A percentile compares a stretch with the other conserved stretches of the same genome.
These are phyloP conservation scores for Mystacides longicornis DNA, from an alignment of 2,888 invertebrate species.

Conservation along the genomic window DNA sequence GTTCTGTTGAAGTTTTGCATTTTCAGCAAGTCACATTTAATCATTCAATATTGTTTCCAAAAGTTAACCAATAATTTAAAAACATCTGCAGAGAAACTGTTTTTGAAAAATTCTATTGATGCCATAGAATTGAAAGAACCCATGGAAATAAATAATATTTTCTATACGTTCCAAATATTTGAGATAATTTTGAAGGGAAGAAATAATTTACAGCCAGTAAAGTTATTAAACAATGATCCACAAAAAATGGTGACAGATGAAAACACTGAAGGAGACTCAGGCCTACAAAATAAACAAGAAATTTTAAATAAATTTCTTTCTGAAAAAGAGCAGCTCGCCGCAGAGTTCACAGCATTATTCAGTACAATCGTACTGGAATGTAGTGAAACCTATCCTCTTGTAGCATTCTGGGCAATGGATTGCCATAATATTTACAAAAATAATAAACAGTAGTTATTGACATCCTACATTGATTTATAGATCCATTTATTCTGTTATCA, in stretches of 20 bases:
- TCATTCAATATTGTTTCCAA: conserved; percentile 12
- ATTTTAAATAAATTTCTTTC: neutral
- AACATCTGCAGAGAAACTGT: conserved; percentile 8
- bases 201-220: neutral
- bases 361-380: conserved; percentile 15
- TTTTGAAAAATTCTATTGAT: neutral
- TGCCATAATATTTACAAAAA: conserved; percentile 15
- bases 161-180: conserved; percentile 12
- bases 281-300: neutral
- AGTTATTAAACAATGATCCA: neutral
- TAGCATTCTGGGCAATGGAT: conserved; percentile 21
- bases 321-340: neutral
- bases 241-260: neutral
- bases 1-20: conserved; percentile 3
- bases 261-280: neutral
- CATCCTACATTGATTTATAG: no score
- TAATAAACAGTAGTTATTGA: no score
- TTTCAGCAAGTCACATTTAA: conserved; percentile 13
- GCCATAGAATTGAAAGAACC: conserved; percentile 15
- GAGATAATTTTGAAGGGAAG: conserved; percentile 9
- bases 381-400: conserved; percentile 19
- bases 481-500: no score
- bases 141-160: conserved; percentile 4
- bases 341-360: neutral
- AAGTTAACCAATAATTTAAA: conserved; percentile 9